These are phyloP conservation scores for Goniozus legneri DNA, from an alignment of 1,140 invertebrate species.

Conservation along the genomic window DNA sequence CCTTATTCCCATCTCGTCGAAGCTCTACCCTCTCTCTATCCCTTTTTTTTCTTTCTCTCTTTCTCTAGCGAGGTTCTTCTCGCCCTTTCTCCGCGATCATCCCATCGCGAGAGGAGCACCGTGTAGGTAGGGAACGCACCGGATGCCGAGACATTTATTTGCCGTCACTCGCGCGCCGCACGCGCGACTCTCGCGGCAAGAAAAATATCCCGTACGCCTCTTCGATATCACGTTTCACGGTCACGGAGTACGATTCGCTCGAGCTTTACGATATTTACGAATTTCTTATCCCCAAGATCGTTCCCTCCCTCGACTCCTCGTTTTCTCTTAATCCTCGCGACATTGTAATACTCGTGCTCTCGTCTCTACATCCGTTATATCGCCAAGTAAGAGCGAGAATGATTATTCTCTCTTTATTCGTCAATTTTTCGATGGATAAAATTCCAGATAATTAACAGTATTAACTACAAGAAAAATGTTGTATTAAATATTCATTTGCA, in stretches of 20 bases:
- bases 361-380: no score
- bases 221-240: conserved; percentile 37
- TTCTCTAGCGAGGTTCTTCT: background rate
- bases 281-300: background rate
- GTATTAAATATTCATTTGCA: no score
- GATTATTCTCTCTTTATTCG: no score
- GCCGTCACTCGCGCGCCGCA: conserved; percentile 18
- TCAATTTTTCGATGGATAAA: no score
- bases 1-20: conserved; percentile 48
- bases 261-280: conserved; percentile 1
- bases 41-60: background rate
- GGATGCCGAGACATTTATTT: conserved; percentile 41
- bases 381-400: no score
- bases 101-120: conserved; percentile 2
- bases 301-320: no score
- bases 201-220: conserved; percentile 14
- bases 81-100: conserved; percentile 15
- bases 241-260: background rate
- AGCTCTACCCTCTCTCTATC: conserved; percentile 13
- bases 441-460: no score
- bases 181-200: conserved; percentile 3
- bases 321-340: no score
- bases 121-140: conserved; percentile 26
- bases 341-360: no score
- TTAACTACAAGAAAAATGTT: no score